These are phyloP conservation scores for Lycia hirtaria DNA, from an alignment of 2,888 invertebrate species.

Conservation along the genomic window DNA sequence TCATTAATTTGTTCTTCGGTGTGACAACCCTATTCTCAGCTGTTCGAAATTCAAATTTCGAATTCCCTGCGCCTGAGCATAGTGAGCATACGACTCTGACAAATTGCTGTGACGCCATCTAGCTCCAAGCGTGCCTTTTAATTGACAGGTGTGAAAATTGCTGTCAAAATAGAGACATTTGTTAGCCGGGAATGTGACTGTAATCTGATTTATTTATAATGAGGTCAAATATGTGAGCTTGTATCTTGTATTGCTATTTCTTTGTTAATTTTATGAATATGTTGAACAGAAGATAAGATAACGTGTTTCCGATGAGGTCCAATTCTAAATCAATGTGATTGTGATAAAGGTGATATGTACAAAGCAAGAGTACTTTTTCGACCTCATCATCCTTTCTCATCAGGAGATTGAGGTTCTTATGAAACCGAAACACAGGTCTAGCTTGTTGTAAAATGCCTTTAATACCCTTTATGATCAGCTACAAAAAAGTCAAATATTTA, in stretches of 20 bases:
- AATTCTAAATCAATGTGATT: no score
- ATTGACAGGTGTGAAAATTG: slow-evolving; percentile 50
- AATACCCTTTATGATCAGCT: no score
- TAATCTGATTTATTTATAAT: slow-evolving; percentile 9
- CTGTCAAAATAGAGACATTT: slow-evolving; percentile 20
- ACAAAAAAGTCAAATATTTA: no score
- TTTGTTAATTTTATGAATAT: not conserved
- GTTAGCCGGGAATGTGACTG: slow-evolving; percentile 10
- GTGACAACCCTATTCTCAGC: slow-evolving; percentile 17
- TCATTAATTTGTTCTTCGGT: not conserved
- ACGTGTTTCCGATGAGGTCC: no score
- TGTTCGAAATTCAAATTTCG: slow-evolving; percentile 66
- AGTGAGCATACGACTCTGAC: slow-evolving; percentile 52
- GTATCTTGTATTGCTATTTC: not conserved
- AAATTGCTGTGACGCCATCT: slow-evolving; percentile 51
- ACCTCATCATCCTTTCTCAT: no score
- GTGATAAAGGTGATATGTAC: no score
- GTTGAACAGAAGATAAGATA: no score
- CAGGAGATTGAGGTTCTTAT: no score
- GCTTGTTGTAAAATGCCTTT: no score
- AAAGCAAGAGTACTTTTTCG: no score
- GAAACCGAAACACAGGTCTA: no score
- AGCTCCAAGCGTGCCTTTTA: slow-evolving; percentile 38
- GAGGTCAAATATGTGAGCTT: slow-evolving; percentile 4
- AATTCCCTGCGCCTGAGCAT: slow-evolving; percentile 53